Evolutionary conservation across 2,797 vertebrate genomes (phyloP).

Genomic region (Lithobates pipiens): DNA sequence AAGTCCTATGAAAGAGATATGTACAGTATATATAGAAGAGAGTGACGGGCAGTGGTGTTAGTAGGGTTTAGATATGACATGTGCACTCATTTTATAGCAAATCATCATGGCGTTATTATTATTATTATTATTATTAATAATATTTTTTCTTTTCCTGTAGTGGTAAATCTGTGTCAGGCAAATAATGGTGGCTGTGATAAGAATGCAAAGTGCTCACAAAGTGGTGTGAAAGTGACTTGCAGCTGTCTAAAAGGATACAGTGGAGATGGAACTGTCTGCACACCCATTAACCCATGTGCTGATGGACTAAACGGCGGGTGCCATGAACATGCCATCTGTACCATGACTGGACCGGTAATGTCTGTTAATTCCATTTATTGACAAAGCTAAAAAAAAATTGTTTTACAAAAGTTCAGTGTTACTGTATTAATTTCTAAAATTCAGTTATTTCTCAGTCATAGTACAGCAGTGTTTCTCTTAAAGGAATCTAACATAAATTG

Average conservation of each 20-base stretch:
- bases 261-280: slow-evolving; percentile 87
- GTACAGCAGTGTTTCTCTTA: too few relatives aligned
- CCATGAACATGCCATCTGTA: slow-evolving; percentile 89
- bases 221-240: slow-evolving; percentile 81
- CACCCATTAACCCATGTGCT: slow-evolving; percentile 82
- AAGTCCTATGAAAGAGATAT: neutral
- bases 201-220: slow-evolving; percentile 83
- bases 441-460: too few relatives aligned
- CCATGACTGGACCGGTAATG: slow-evolving; percentile 84
- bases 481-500: too few relatives aligned
- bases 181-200: slow-evolving; percentile 88
- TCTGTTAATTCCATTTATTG: neutral
- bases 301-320: slow-evolving; percentile 86
- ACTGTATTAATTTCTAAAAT: too few relatives aligned
- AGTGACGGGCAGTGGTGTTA: neutral
- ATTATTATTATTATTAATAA: neutral
- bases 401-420: too few relatives aligned
- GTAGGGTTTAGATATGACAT: too few relatives aligned
- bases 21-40: neutral
- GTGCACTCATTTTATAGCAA: too few relatives aligned
- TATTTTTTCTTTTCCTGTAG: slow-evolving; percentile 68
- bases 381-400: too few relatives aligned
- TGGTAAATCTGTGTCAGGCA: slow-evolving; percentile 81
- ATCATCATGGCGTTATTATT: neutral
- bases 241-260: slow-evolving; percentile 81